Base-by-base conservation (phyloP, 2,888 invertebrate genomes). In the Cryptocephalus moraei region DNA sequence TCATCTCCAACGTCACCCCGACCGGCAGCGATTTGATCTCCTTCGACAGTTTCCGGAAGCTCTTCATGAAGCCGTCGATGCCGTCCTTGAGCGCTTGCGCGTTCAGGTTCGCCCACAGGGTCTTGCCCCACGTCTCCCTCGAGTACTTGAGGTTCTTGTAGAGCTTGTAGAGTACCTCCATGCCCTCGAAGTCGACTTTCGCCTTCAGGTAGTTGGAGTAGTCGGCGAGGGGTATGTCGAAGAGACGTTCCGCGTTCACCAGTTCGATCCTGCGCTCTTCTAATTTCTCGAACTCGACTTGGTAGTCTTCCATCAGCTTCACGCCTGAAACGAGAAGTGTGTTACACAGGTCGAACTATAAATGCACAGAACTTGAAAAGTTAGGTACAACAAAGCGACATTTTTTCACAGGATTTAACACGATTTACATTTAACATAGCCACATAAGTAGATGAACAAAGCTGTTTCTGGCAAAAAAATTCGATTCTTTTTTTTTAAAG, bases 91-190 rank as follows among this genome's bases (percentile, higher is more conserved):
- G 72, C 1, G 84, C 80, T 61, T 87, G 85, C 1, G 93, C 86
- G 69, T 92, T 86, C 43, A 94, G 73, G 68, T 94, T 84, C 8
- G 76, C 81, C 94, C 94, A 94, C 9, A 92, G 67, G 0, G 90
- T 91, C 68, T 84, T 85, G 0, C 89, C 82, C 93, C 93, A 93
- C 6, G 75, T 54, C 54, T 90, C 87, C 39, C 90, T 74, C 0
- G 85, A 84, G 52, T 76, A 75, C 72, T 83, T 86, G 67, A 91
- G 90, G 1, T 81, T 77, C 55, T 81, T 81, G 63, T 87, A 92
- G 22, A 93, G 75, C 61, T 81, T 81, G 65, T 85, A 93, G 14
- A 93, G 68, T 60, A 73, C 58, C 47, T 86, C 83, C 77, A 92
- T 78, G 2, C 77, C 75, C 12, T 75, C 72, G 60, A 74, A 87